phyloP scores from a whole-genome alignment of 2,113 vertebrate genomes.

The Furnarius figulus region DNA sequence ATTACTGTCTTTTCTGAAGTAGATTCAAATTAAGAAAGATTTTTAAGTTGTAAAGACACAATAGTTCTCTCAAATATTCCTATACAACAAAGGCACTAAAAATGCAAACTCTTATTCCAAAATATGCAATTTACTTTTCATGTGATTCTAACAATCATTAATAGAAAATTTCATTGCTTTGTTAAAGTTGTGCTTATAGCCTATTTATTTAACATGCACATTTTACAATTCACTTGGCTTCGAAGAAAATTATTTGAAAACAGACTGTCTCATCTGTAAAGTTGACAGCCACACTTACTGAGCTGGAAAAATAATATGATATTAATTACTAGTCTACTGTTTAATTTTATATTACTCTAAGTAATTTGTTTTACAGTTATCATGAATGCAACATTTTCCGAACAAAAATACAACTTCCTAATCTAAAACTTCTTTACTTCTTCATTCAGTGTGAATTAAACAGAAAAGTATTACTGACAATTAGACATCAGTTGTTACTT shows the following conservation, averaged over 20 bases:
- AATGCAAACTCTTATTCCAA: neutral
- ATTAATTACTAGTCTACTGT: neutral
- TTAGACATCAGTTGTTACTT: neutral
- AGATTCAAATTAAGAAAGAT: conserved; percentile 15
- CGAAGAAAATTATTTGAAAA: neutral
- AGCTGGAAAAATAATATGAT: neutral
- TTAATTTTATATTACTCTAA: neutral
- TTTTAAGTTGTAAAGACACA: neutral
- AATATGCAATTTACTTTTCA: neutral
- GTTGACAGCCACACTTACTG: neutral
- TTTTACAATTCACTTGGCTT: neutral
- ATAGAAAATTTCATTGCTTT: neutral
- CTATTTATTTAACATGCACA: neutral
- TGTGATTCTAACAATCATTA: neutral
- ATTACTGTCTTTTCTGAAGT: conserved; percentile 13
- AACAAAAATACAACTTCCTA: neutral
- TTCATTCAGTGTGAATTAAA: neutral
- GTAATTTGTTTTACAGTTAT: neutral
- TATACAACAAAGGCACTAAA: neutral
- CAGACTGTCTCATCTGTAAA: neutral
- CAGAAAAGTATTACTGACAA: neutral
- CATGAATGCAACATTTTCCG: neutral
- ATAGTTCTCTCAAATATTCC: neutral
- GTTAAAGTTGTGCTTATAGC: neutral
- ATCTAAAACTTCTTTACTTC: neutral